Evolutionary conservation across 2,113 vertebrate genomes (phyloP).

Genomic region (Tursiops truncatus): DNA sequence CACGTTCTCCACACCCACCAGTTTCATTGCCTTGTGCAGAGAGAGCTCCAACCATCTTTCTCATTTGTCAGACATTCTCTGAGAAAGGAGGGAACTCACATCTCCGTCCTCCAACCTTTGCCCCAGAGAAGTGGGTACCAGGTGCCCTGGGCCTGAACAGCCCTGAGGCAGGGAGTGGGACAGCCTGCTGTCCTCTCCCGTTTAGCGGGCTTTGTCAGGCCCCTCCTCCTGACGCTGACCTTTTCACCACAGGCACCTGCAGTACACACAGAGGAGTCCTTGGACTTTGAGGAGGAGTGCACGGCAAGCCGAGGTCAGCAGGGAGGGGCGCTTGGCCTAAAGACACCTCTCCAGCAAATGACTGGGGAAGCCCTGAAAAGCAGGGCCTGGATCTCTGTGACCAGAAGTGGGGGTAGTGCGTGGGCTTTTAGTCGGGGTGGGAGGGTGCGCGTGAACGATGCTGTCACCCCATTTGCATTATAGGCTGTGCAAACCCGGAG

Average conservation of each 20-base stretch:
- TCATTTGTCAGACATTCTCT: neutral
- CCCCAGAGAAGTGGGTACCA: neutral
- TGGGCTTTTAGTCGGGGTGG: too few species aligned
- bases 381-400: neutral
- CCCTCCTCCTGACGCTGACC: neutral
- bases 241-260: neutral
- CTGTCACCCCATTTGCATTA: neutral
- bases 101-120: neutral
- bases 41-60: neutral
- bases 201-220: neutral
- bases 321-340: neutral
- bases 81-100: neutral
- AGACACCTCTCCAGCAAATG: neutral
- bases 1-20: neutral
- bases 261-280: neutral
- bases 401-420: neutral
- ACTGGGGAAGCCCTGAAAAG: neutral
- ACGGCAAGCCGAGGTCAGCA: conserved; percentile 6
- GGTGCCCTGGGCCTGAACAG: neutral
- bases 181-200: neutral
- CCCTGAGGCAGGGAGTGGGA: neutral
- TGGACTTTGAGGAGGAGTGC: neutral
- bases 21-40: neutral
- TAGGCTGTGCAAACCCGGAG: conserved; percentile 11
- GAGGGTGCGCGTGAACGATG: neutral